Evolutionary conservation across 2,888 invertebrate genomes (phyloP).

Genomic region (Penaeus monodon): DNA sequence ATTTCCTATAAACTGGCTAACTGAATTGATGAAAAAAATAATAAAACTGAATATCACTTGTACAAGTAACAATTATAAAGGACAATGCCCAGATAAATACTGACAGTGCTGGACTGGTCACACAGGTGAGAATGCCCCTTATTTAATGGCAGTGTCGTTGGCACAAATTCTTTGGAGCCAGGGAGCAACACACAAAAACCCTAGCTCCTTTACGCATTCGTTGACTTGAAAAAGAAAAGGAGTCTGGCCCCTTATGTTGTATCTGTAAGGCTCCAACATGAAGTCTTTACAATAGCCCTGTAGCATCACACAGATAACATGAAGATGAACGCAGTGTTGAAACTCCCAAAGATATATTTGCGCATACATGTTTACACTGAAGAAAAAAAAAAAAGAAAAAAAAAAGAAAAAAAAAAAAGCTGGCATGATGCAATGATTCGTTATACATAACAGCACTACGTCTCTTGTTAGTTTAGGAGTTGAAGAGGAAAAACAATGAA

Average conservation of each 20-base stretch:
- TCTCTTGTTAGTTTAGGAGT: background rate
- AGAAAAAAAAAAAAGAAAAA: constrained; percentile 8
- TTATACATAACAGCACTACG: background rate
- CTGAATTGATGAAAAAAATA: too few relatives aligned
- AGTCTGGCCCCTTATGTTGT: too few relatives aligned
- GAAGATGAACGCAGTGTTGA: background rate
- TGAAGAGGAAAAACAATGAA: constrained; percentile 30
- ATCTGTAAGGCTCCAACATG: too few relatives aligned
- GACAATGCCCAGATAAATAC: too few relatives aligned
- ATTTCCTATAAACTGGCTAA: too few relatives aligned
- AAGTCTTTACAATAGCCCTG: constrained; percentile 14
- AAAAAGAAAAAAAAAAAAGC: constrained; percentile 12
- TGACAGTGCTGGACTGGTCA: too few relatives aligned
- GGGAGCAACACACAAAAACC: background rate
- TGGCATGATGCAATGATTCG: constrained; percentile 8
- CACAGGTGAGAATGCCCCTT: background rate
- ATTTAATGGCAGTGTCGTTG: constrained; percentile 9
- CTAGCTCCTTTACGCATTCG: background rate
- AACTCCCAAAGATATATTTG: background rate
- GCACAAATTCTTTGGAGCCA: constrained; percentile 5
- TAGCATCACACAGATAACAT: constrained; percentile 28
- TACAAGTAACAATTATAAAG: too few relatives aligned
- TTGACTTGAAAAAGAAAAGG: background rate
- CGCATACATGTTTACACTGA: background rate
- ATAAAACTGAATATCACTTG: too few relatives aligned